These are phyloP conservation scores for Apodemus speciosus DNA, from an alignment of 2,113 vertebrate genomes.

Conservation along the genomic window DNA sequence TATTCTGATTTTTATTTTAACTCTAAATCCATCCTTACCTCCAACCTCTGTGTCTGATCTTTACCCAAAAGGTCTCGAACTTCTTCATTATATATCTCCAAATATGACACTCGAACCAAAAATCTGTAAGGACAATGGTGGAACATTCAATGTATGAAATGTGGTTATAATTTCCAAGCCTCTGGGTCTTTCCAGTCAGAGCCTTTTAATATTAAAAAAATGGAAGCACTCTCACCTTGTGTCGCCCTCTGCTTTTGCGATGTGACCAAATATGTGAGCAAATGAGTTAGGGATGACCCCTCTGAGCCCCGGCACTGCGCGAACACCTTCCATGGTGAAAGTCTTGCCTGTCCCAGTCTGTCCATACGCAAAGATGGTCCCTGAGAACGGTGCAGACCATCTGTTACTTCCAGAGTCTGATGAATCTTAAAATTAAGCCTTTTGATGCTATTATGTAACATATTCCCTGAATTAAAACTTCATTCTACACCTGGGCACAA, in stretches of 20 bases:
- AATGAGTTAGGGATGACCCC: conserved; percentile 99
- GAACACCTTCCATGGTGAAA: conserved; percentile 98
- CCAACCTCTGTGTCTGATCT: conserved; percentile 96
- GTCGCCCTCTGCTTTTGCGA: conserved; percentile 98
- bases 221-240: conserved; percentile 88
- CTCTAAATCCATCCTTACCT: conserved; percentile 86
- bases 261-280: conserved; percentile 98
- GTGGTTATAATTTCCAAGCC: not conserved
- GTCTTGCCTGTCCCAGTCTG: conserved; percentile 99
- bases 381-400: conserved; percentile 82
- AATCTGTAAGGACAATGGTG: conserved; percentile 87
- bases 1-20: not conserved
- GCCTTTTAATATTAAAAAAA: not conserved
- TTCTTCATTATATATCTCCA: conserved; percentile 99
- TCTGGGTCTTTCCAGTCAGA: not conserved
- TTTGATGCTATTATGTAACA: not conserved
- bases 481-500: not conserved
- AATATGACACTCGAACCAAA: conserved; percentile 97
- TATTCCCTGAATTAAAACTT: not conserved
- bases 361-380: conserved; percentile 99
- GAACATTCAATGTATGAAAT: not conserved
- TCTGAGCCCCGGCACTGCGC: conserved; percentile 97
- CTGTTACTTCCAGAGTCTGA: conserved; percentile 22
- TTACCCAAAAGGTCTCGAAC: conserved; percentile 96
- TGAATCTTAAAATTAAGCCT: conserved; percentile 29